Base-by-base conservation (phyloP, 2,113 vertebrate species). In the Pollimyrus isidori region DNA sequence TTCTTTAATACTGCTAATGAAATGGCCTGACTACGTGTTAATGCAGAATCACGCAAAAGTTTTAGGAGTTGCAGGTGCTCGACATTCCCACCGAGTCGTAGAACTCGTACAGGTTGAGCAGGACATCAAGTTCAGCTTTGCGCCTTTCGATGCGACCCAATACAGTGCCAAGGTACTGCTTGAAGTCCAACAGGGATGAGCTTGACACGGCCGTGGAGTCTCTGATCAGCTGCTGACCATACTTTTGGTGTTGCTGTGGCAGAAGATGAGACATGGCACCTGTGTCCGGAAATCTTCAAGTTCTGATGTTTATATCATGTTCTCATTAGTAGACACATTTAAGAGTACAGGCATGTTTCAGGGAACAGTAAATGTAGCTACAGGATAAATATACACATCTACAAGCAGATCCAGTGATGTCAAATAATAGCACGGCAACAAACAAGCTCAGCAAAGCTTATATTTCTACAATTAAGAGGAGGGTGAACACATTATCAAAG, bases 101-200 rank as follows among this genome's bases (percentile, higher is more conserved):
- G 93, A 96, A 96, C 91, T 96, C 94, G 42, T 96, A 94, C 23
- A 95, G 93, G 90, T 93, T 95, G 86, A 91, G 90, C 26, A 96
- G 91, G n/a, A 94, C 91, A 58, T 96, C 95, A 52, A 96, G 93
- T 1, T 95, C 94, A 0, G 58, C 87, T 88, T 93, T 95, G 89
- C 94, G 93, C 45, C 86, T 91, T 91, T 96, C 95, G 3, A 93
- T 93, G 89, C 92, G 91, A 91, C 91, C 92, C 9, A 94, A 90
- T 80, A 95, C 58, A 21, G 93, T 91, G 76, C 91, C 92, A 89
- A 95, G 93, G 89, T 95, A 92, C 88, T 94, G 93, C 88, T 94
- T 94, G 50, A 96, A 95, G 90, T 95, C 93, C 0, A 93, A 85
- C 7, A 94, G 90, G 21, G 85, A 90, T 0, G 91, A 91, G 84